phyloP scores from a whole-genome alignment of 2,888 invertebrate genomes.

The Eupelmus urozonus region DNA sequence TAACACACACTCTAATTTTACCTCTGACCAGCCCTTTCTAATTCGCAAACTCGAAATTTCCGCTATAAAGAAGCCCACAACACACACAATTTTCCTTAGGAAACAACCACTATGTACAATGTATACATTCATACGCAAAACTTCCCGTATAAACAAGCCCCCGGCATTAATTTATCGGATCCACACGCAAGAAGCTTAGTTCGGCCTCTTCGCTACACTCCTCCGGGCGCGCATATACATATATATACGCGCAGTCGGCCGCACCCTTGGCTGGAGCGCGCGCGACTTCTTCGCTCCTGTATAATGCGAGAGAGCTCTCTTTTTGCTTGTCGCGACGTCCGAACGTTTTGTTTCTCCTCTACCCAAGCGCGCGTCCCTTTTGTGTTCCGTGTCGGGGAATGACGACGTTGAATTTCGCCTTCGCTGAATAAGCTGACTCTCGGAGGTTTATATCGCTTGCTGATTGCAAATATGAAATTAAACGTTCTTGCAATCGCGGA shows the following conservation, averaged over 20 bases:
- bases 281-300: conserved; percentile 27
- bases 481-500: no score
- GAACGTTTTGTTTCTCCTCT: conserved; percentile 11
- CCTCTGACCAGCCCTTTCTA: no score
- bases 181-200: conserved; percentile 9
- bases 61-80: no score
- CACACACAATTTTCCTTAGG: background rate
- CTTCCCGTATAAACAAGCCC: conserved; percentile 42
- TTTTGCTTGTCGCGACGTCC: background rate
- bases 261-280: conserved; percentile 22
- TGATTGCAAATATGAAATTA: no score
- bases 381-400: conserved; percentile 16
- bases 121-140: conserved; percentile 7
- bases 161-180: conserved; percentile 47
- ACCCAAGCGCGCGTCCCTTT: conserved; percentile 9
- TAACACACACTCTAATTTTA: no score
- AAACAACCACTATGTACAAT: background rate
- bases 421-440: no score
- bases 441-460: no score
- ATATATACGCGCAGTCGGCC: conserved; percentile 16
- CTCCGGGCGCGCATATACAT: no score
- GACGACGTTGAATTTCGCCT: conserved; percentile 6
- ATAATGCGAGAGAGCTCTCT: conserved; percentile 24
- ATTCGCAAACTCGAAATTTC: no score
- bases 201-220: conserved; percentile 17